Percentiles rank a stretch among this genome's conserved stretches.
Conservation (phyloP, 1,140 invertebrate species). For the Lepidurus packardi region DNA sequence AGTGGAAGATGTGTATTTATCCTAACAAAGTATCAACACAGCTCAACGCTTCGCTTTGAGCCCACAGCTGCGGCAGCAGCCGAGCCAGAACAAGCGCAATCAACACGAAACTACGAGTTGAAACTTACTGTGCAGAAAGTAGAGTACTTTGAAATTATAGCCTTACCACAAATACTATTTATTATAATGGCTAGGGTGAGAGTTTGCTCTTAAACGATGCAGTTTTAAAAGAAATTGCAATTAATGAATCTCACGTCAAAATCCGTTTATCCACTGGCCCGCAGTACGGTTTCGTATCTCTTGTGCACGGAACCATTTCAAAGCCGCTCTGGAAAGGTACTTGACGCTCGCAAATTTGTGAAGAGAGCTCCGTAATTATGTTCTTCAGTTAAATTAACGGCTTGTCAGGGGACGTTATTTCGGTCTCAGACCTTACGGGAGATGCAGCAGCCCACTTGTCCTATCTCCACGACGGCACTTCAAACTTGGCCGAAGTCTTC, state of each 20-base stretch:
- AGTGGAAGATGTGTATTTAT: slow-evolving; percentile 13
- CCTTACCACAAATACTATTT: neutral
- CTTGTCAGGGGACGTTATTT: neutral
- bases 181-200: neutral
- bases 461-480: slow-evolving; percentile 4
- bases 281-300: neutral
- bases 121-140: neutral
- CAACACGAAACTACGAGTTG: neutral
- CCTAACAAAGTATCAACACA: neutral
- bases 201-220: neutral
- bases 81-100: neutral
- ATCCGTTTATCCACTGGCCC: neutral
- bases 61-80: neutral
- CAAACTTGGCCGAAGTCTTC: neutral
- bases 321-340: neutral
- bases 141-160: neutral
- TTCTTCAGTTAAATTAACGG: neutral
- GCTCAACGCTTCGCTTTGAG: neutral
- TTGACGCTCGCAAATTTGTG: neutral
- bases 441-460: neutral
- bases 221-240: neutral
- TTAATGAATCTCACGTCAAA: neutral
- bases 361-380: neutral
- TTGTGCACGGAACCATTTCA: neutral
- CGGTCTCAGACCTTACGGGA: neutral